Evolutionary conservation across 2,888 invertebrate genomes (phyloP), one percentile per base, ranked within the genome.

Genomic region (Dyspetes luteomarginatus): DNA sequence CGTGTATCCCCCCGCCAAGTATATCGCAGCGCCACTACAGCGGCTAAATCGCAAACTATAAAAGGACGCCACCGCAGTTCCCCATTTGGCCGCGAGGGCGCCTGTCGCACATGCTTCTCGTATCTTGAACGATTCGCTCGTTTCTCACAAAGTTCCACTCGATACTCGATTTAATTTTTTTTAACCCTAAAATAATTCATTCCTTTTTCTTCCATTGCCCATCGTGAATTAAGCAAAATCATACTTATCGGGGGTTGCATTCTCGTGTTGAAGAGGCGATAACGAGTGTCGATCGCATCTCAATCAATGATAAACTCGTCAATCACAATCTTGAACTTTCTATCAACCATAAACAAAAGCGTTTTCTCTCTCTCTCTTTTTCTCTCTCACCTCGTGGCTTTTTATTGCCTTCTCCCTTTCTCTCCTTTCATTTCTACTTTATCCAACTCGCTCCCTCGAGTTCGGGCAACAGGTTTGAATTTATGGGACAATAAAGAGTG

Each of bases 401-500:
- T 67, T 72, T 71, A 55, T 64, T 50, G 41, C 62, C 65, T 65
- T 77, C 79, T 71, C 73, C 48, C 77, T 82, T 73, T 45, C 73
- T 77, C 80, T 71, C 82, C 74, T 83, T 82, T 81, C 81, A 83
- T 85, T 85, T 69, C 15, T 26, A 48, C 30, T 81, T 64, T 55
- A 41, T 74, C 52, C 65, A 30, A 22, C 81, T 85, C 84, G 84
- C 87, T 87, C 86, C 75, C 86, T 86, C 85, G 85, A 83, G 85
- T 85, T 81, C 85, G 77, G 86, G 91, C 91, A 92, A 92, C 92
- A 92, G 92, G 92, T 92, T 91, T 91, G 89, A 91, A 92, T 92
- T 92, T 91, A 92, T 91, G 91, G 91, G 90, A 91, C 90, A 90
- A 91, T 91, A 91, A 90, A 91, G 90, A 90, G 91, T 90, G 88